Percentiles rank a stretch among this genome's conserved stretches.
Conservation (phyloP, 2,797 vertebrate species). For the Cossypha heuglini region DNA sequence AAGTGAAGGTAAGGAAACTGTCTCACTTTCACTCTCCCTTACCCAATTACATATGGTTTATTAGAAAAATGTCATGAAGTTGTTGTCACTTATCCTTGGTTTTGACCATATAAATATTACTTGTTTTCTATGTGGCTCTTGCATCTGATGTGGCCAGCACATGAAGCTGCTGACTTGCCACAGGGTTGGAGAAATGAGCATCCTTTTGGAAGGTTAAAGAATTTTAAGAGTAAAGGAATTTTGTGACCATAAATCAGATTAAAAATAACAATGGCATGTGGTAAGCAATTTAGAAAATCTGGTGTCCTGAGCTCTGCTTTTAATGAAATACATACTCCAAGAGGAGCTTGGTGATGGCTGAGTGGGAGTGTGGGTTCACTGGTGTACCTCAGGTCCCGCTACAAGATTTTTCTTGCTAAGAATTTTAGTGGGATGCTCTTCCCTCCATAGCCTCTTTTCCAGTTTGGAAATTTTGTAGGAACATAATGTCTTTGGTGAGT, state of each 20-base stretch:
- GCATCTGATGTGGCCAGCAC: neutral
- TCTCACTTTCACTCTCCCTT: neutral
- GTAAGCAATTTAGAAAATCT: neutral
- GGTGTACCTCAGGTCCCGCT: neutral
- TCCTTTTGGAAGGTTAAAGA: neutral
- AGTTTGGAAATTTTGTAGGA: neutral
- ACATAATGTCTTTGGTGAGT: neutral
- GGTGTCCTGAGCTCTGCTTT: neutral
- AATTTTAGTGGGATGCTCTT: neutral
- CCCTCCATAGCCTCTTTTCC: accelerated
- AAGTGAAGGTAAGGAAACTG: conserved; percentile 85
- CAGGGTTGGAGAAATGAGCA: neutral
- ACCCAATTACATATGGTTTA: neutral
- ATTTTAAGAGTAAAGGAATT: neutral
- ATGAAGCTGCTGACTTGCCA: neutral
- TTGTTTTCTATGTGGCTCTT: neutral
- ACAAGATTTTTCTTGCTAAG: neutral
- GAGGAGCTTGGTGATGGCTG: neutral
- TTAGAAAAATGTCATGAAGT: neutral
- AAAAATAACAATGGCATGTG: neutral
- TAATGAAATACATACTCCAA: neutral
- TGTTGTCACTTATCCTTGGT: neutral
- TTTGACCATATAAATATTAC: neutral
- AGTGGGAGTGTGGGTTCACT: neutral
- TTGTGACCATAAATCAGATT: neutral